phyloP scores from a whole-genome alignment of 35 echinoderm and acorn worm genomes.

The Patiria miniata region DNA sequence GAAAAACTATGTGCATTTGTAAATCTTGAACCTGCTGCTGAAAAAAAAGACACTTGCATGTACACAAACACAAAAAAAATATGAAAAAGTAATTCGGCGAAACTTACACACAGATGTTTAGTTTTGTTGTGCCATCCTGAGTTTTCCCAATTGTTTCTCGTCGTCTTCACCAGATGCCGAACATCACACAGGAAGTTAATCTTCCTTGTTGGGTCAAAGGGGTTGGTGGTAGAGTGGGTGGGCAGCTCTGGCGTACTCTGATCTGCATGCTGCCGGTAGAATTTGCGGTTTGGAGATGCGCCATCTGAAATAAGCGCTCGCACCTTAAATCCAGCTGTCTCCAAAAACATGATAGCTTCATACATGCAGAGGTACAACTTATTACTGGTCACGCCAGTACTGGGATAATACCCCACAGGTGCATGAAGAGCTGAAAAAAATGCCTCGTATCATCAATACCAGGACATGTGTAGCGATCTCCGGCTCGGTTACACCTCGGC shows the following conservation, averaged over 20 bases:
- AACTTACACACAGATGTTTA: slow-evolving; percentile 42
- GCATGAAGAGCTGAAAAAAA: slow-evolving; percentile 2
- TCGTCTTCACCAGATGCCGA: slow-evolving; percentile 53
- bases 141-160: slow-evolving; percentile 62
- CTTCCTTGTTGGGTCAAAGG: neutral
- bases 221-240: slow-evolving; percentile 11
- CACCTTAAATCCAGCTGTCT: slow-evolving; percentile 53
- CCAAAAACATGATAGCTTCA: slow-evolving; percentile 32
- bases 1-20: too few species aligned
- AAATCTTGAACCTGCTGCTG: too few species aligned
- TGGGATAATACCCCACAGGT: slow-evolving; percentile 32
- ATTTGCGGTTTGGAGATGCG: slow-evolving; percentile 52
- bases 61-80: neutral
- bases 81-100: neutral
- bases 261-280: neutral
- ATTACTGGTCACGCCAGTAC: neutral
- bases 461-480: slow-evolving; percentile 53
- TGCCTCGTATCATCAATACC: slow-evolving; percentile 53
- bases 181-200: slow-evolving; percentile 70
- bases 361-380: slow-evolving; percentile 19
- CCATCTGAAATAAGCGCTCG: slow-evolving; percentile 52
- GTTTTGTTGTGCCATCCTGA: slow-evolving; percentile 58
- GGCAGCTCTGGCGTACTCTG: neutral
- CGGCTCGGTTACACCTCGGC: neutral
- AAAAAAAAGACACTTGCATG: too few species aligned